Evolutionary conservation across 1,140 invertebrate species (phyloP), one percentile per base, ranked within the genome.

Genomic region (Maniola jurtina): DNA sequence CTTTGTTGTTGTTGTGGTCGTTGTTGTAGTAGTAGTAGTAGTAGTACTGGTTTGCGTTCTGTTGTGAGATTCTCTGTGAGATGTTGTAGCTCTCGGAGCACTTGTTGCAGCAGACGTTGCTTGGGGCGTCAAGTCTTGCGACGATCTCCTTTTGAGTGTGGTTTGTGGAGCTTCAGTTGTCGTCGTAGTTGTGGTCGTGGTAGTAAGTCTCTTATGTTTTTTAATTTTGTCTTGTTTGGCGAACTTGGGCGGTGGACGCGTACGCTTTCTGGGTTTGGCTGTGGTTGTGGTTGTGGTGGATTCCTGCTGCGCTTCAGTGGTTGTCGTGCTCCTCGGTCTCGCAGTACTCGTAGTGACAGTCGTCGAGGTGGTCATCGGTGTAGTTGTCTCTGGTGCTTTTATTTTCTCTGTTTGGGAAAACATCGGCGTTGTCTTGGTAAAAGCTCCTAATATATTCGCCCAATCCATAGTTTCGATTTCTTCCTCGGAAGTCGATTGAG

Each of bases 181-280:
- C 33, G 52, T 34, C 6, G 52, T 34, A 9, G 52, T 55, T n/a
- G 33, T 70, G 15, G 75, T 76, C 11, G 76, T 82, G 6, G 80
- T 76, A 11, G 80, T 84, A 34, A 81, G 65, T 50, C 84, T 79
- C 73, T 91, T 90, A 47, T 86, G 83, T 68, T 90, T 90, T 58
- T 80, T 89, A n/a, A 79, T 61, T 79, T 89, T 90, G 10, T 86
- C 80, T 59, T 73, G 72, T 68, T 89, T 88, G 13, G 57, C 76
- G 42, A 83, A 90, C 65, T 83, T 88, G 9, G 80, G 80, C 52
- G 89, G 86, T n/a, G 85, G 84, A n/a, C 85, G 78, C n/a, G 86
- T 91, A 10, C 87, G 81, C 68, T 84, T 88, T 50, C 72, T 82
- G 10, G 80, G 80, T 65, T 75, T 83, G 15, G 58, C 60, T 25